Base-by-base conservation (phyloP, 2,113 vertebrate genomes). In the Periophthalmus modestus region DNA sequence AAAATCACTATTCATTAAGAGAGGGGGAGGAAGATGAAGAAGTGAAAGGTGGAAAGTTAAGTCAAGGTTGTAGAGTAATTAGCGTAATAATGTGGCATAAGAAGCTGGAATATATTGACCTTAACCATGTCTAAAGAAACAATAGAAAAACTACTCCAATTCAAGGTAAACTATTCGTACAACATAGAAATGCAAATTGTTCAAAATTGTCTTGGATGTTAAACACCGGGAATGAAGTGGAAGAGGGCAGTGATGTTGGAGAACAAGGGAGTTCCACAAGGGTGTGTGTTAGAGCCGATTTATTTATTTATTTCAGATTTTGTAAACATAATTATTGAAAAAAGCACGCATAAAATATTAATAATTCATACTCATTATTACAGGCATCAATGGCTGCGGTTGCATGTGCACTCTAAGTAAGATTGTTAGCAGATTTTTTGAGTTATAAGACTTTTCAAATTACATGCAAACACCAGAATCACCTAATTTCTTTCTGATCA, bases 1-100 rank as follows among this genome's bases (percentile, higher is more conserved):
- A 78, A 68, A 71, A 62, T 81, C 89, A 89, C 85, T 75, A 81
- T 85, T 92, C 91, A 92, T 92, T 92, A 92, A 75, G 85, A 85
- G 52, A 86, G 83, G 71, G 85, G 85, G 47, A 84, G 80, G 85
- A 18, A 67, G 48, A 84, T 69, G 28, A 58, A 83, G 78, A 74
- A 57, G 39, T 74, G 62, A 69, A 65, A 68, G 52, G 58, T 58
- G 74, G 73, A 65, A 71, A 70, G 74, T 61, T 68, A 79, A 86
- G 66, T 61, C 83, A 86, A 87, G 82, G 85, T 83, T 84, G 86
- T 87, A 82, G 76, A 43, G 69, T 89, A 88, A 90, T 89, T 85
- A 88, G 77, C 67, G 70, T 65, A 68, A 85, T 82, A 83, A 84
- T 81, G 74, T 71, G 67, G 75, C 74, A 85, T 83, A 77, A 88